Evolutionary conservation across 2,888 invertebrate species (phyloP), one percentile per base, ranked within the genome.

Genomic region (Standfussiana lucernea): DNA sequence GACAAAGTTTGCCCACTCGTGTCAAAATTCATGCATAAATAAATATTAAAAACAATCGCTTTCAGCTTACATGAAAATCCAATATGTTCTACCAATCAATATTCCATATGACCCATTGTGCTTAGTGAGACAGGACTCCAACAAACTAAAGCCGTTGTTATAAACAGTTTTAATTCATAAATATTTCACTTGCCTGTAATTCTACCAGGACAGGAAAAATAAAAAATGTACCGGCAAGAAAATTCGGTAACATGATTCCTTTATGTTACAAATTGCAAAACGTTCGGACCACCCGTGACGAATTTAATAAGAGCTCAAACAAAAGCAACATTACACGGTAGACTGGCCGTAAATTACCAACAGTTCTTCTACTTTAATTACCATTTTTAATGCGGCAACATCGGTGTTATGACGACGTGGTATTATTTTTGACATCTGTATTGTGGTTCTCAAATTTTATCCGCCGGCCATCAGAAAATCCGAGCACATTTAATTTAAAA

Each of bases 221-320:
- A 11, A 7, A 35, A 65, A 40, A 47, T 3, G 32, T 7, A 5
- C 0, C 0, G 0, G 15, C 32, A 75, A 40, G 28, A 8, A 59
- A 68, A 62, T 28, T 67, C 32, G 18, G 13, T 62, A 67, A 28
- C 28, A n/a, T 62, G 32, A 79, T 45, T 62, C 28, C 18, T 80
- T 82, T 72, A 37, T 45, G 32, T 37, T 59, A 72, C 72, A 62
- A 71, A 77, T 65, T 71, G 28, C 50, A 68, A 7, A 28, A 24
- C 13, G 47, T 18, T 76, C 8, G 45, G 28, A 59, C 75, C 75
- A 37, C 71, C 75, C 62, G 42, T 73, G 64, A 68, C 56, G 71
- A 75, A 56, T 81, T 84, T 76, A 75, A 74, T 85, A 73, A 69
- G 32, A 72, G 42, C 28, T 56, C 10, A 42, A 70, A 72, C 47